phyloP scores from a whole-genome alignment of 1,140 invertebrate genomes.

The Nymphalis io region DNA sequence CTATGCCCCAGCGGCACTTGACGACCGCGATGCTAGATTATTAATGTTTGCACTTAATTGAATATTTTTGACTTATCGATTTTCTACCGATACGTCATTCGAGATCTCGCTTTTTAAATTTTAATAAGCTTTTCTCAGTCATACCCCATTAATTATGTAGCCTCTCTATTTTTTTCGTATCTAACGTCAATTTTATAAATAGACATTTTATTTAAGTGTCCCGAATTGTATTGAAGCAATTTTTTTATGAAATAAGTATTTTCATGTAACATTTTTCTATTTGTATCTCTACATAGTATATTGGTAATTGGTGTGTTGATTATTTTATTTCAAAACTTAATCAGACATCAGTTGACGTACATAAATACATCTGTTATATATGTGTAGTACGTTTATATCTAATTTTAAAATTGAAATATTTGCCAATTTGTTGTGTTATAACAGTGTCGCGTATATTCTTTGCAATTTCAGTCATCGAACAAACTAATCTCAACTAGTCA shows the following conservation, averaged over 20 bases:
- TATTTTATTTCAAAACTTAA: no score
- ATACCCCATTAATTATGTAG: background rate
- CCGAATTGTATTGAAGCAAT: no score
- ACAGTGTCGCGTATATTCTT: background rate
- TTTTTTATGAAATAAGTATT: no score
- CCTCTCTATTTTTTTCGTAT: background rate
- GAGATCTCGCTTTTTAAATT: slow-evolving; percentile 12
- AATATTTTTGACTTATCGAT: slow-evolving; percentile 66
- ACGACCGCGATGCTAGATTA: slow-evolving; percentile 73
- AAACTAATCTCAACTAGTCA: slow-evolving; percentile 14
- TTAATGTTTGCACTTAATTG: slow-evolving; percentile 75
- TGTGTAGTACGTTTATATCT: no score
- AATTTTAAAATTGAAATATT: no score
- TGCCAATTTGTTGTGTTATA: no score
- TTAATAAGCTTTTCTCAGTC: slow-evolving; percentile 1
- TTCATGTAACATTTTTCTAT: no score
- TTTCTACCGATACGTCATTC: slow-evolving; percentile 29
- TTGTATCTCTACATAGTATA: no score
- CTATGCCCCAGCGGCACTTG: slow-evolving; percentile 66
- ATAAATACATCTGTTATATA: no score
- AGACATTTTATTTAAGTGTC: no score
- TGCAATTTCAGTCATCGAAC: background rate
- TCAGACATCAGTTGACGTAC: no score
- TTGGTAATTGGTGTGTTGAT: no score
- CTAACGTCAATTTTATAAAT: background rate